Evolutionary conservation across 2,113 vertebrate species (phyloP).

Genomic region (Ramphastos sulfuratus): DNA sequence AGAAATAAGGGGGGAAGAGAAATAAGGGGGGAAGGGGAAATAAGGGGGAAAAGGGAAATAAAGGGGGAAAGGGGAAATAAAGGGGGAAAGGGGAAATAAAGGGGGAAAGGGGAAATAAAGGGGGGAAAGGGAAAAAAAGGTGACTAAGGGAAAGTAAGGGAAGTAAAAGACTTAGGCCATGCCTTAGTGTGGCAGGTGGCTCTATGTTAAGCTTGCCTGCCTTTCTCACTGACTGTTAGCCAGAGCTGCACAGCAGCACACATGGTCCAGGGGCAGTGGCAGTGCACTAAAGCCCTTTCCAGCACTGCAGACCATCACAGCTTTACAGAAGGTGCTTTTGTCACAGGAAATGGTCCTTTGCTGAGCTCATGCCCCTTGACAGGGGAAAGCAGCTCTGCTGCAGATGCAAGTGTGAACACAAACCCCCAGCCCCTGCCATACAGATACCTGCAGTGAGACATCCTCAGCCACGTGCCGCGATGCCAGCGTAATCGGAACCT

Average conservation of each 20-base stretch:
- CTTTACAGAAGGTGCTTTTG: neutral
- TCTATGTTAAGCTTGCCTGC: neutral
- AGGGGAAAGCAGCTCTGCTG: slow-evolving; percentile 14
- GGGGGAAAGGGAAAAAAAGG: no score
- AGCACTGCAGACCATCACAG: neutral
- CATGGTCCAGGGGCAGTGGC: neutral
- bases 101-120: no score
- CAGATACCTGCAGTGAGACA: slow-evolving; percentile 33
- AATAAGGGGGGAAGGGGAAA: no score
- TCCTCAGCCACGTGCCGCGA: slow-evolving; percentile 18
- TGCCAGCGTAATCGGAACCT: slow-evolving; percentile 35
- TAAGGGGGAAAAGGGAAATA: no score
- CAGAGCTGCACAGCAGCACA: neutral
- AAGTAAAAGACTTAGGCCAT: neutral
- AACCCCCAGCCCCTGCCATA: neutral
- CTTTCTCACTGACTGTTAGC: neutral
- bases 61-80: no score
- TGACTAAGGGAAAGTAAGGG: no score
- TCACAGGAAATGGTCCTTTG: neutral
- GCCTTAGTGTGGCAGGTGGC: neutral
- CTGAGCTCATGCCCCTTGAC: neutral
- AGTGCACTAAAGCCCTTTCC: neutral
- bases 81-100: no score
- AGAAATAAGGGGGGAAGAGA: no score
- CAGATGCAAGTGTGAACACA: slow-evolving; percentile 40